Evolutionary conservation across 2,113 vertebrate genomes (phyloP).

Genomic region (Vicugna pacos): DNA sequence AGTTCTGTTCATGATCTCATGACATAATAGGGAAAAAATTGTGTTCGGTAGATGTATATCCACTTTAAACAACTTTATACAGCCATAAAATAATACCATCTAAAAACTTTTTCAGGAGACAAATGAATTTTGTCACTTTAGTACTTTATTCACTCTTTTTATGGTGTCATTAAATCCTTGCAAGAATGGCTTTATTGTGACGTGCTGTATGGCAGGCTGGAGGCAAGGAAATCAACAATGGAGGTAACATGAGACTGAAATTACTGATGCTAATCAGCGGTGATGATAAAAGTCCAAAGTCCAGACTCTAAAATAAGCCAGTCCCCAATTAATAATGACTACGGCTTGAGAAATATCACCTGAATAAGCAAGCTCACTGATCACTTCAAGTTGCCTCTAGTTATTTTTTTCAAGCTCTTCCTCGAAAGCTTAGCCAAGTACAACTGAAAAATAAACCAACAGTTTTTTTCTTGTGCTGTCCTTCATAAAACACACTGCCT

Average conservation of each 20-base stretch:
- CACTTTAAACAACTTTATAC: background rate
- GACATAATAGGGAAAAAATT: background rate
- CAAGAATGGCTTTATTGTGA: constrained; percentile 60
- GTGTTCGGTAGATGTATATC: background rate
- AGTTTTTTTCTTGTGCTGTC: constrained; percentile 37
- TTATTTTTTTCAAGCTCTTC: constrained; percentile 42
- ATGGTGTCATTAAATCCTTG: constrained; percentile 59
- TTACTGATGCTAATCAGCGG: constrained; percentile 68
- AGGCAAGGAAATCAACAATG: constrained; percentile 42
- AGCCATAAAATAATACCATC: background rate
- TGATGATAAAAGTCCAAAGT: constrained; percentile 46
- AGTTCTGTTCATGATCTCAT: background rate
- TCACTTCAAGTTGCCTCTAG: background rate
- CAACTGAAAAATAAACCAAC: background rate
- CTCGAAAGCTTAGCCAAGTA: background rate
- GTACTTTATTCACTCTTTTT: constrained; percentile 50
- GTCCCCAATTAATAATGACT: constrained; percentile 49
- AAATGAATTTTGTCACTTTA: constrained; percentile 29
- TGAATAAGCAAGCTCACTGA: background rate
- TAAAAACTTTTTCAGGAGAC: constrained; percentile 43
- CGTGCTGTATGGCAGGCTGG: background rate
- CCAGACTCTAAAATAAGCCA: constrained; percentile 35
- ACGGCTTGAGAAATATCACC: constrained; percentile 26
- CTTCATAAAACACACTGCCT: constrained; percentile 16
- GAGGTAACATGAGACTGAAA: constrained; percentile 41